A percentile compares a stretch with the other conserved stretches of the same genome.
Evolutionary conservation across 2,888 invertebrate species (phyloP).

Genomic region (Sinodicranocentrus sp.): DNA sequence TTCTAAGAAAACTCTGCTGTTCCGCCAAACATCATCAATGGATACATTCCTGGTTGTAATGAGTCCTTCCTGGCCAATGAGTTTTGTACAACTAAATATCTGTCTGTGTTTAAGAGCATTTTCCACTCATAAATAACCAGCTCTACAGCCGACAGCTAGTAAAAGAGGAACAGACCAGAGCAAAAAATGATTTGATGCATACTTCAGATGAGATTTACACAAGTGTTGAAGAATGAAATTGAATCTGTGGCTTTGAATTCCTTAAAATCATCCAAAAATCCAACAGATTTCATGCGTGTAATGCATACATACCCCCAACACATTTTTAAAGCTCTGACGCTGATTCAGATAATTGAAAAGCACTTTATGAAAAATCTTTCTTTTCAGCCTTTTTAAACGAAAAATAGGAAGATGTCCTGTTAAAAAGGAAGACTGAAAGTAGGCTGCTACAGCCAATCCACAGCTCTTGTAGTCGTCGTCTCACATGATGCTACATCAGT

Average conservation of each 20-base stretch:
- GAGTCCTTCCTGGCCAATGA: not conserved
- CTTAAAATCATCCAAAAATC: not conserved
- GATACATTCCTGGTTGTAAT: not conserved
- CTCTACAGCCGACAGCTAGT: not conserved
- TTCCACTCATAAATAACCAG: not conserved
- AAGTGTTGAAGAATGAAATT: constrained; percentile 58
- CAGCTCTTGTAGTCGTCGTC: not conserved
- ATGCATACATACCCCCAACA: not conserved
- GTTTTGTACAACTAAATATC: not conserved
- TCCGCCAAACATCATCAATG: not conserved
- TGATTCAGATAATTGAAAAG: constrained; percentile 50
- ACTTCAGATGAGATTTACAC: constrained; percentile 47
- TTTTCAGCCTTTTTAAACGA: not conserved
- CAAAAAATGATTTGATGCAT: constrained; percentile 35
- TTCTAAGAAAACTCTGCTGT: not conserved
- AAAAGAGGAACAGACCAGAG: constrained; percentile 35
- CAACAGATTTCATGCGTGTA: not conserved
- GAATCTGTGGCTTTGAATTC: constrained; percentile 13
- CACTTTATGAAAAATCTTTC: constrained; percentile 44
- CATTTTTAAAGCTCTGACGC: not conserved
- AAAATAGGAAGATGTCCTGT: not conserved
- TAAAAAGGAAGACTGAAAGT: not conserved
- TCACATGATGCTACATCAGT: constrained; percentile 27
- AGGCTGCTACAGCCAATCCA: too few relatives aligned
- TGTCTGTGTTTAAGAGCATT: not conserved